Evolutionary conservation across 2,797 vertebrate species (phyloP).

Genomic region (Oryzias dopingdopingensis): DNA sequence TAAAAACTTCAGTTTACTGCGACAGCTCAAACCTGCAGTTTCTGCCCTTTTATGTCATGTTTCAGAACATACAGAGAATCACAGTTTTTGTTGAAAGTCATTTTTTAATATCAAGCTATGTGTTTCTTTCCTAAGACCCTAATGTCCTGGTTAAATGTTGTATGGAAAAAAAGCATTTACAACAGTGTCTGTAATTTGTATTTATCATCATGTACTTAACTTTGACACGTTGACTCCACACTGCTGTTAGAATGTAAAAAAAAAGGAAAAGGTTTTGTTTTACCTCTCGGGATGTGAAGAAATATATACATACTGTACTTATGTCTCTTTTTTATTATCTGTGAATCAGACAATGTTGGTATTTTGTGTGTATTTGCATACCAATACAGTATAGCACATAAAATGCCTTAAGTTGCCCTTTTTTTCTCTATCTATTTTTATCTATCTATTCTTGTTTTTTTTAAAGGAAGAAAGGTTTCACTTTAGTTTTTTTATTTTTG

Average conservation of each 20-base stretch:
- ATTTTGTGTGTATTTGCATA: slow-evolving; percentile 55
- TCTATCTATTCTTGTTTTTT: not conserved
- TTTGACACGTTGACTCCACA: slow-evolving; percentile 53
- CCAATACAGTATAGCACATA: slow-evolving; percentile 58
- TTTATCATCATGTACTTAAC: slow-evolving; percentile 57
- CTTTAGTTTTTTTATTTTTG: no score
- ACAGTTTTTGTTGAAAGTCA: slow-evolving; percentile 17
- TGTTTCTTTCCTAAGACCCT: slow-evolving; percentile 30
- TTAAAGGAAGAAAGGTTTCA: not conserved
- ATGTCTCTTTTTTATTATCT: slow-evolving; percentile 51
- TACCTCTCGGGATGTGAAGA: slow-evolving; percentile 49
- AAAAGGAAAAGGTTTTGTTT: slow-evolving; percentile 35
- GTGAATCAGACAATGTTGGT: slow-evolving; percentile 54
- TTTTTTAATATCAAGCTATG: slow-evolving; percentile 14
- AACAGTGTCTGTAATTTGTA: slow-evolving; percentile 50
- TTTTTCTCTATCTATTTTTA: slow-evolving; percentile 7
- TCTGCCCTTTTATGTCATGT: slow-evolving; percentile 11
- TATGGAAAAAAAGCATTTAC: slow-evolving; percentile 43
- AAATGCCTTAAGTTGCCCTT: slow-evolving; percentile 19
- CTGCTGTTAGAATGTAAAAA: slow-evolving; percentile 71
- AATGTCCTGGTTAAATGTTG: slow-evolving; percentile 33
- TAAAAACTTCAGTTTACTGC: no score
- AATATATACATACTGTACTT: slow-evolving; percentile 11
- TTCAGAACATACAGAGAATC: slow-evolving; percentile 1
- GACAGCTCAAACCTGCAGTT: not conserved